Evolutionary conservation across 2,113 vertebrate genomes (phyloP).

Genomic region (Benitochromis conjunctus): DNA sequence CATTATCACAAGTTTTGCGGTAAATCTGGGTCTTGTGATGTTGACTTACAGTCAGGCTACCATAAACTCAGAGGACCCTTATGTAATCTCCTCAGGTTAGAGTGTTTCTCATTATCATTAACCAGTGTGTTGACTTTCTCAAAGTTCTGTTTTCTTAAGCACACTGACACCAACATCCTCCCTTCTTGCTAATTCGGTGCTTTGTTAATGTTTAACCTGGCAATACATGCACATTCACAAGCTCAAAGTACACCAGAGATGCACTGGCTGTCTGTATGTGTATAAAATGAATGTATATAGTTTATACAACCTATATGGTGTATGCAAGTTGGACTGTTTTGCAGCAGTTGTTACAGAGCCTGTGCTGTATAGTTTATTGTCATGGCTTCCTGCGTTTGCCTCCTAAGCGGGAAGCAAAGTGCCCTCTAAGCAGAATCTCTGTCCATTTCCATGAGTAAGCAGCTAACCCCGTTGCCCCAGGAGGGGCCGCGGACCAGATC

Average conservation of each 20-base stretch:
- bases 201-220: slow-evolving; percentile 26
- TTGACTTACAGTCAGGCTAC: background rate
- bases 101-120: slow-evolving; percentile 11
- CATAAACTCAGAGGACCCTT: background rate
- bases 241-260: background rate
- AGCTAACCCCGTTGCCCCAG: slow-evolving; percentile 51
- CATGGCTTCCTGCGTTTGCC: slow-evolving; percentile 55
- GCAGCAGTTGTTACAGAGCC: slow-evolving; percentile 16
- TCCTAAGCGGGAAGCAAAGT: slow-evolving; percentile 68
- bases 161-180: background rate
- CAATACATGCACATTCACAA: background rate
- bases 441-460: slow-evolving; percentile 71
- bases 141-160: slow-evolving; percentile 10
- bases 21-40: background rate
- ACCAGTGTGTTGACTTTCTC: slow-evolving; percentile 22
- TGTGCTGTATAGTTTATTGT: slow-evolving; percentile 52
- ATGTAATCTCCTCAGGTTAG: background rate
- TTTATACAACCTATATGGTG: background rate
- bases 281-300: background rate
- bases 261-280: background rate
- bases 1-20: background rate
- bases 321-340: background rate
- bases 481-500: slow-evolving; percentile 41
- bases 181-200: slow-evolving; percentile 17
- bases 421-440: slow-evolving; percentile 68